Evolutionary conservation across 2,113 vertebrate species (phyloP).

Genomic region (Neolamprologus kungweensis): DNA sequence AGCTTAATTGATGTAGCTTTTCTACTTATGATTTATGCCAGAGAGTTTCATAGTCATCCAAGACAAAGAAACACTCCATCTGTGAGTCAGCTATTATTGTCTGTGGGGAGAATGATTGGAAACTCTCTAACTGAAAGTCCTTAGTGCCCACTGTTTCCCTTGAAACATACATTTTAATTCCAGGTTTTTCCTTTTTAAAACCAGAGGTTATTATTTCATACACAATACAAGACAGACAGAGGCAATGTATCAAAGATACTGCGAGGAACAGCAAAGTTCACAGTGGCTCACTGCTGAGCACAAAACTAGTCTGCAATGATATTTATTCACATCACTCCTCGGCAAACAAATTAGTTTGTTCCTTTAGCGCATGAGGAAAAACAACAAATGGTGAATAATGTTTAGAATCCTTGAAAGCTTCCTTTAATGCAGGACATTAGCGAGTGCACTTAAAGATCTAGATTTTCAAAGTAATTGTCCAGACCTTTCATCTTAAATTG

Average conservation of each 20-base stretch:
- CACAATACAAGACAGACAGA: not conserved
- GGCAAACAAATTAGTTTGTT: not conserved
- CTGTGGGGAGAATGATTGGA: not conserved
- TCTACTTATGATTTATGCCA: not conserved
- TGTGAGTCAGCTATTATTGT: not conserved
- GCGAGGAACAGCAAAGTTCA: not conserved
- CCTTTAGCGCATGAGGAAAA: not conserved
- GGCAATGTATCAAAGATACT: not conserved
- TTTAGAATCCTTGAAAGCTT: not conserved
- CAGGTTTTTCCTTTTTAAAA: not conserved
- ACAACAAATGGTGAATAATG: not conserved
- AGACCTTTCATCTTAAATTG: not conserved
- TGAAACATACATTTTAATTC: not conserved
- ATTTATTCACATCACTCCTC: not conserved
- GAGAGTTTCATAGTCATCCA: not conserved
- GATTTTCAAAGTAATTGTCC: not conserved
- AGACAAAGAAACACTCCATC: not conserved
- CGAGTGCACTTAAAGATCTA: not conserved
- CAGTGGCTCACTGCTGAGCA: not conserved
- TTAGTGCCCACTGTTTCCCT: not conserved
- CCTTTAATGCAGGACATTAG: not conserved
- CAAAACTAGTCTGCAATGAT: not conserved
- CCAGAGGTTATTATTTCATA: not conserved
- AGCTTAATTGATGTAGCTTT: not conserved
- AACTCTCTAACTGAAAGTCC: not conserved